Conservation (phyloP, 2,113 vertebrate species). For the Callithrix jacchus region DNA sequence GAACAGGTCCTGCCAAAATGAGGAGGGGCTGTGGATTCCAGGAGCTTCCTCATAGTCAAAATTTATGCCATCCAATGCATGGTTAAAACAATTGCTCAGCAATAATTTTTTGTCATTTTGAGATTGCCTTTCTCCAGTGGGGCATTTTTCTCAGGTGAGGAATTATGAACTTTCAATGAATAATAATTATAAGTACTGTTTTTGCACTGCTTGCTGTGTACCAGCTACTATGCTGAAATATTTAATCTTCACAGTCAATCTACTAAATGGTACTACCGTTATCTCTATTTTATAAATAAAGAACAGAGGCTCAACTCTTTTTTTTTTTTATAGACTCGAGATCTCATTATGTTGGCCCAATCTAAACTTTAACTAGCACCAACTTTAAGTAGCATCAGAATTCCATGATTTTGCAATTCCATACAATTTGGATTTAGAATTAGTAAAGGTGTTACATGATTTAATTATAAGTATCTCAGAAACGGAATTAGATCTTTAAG, state of each 20-base stretch:
- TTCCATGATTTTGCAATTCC: not conserved
- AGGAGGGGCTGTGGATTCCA: not conserved
- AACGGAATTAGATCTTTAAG: not conserved
- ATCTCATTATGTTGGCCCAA: no score
- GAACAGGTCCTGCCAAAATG: not conserved
- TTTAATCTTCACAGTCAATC: not conserved
- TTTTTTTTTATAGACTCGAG: no score
- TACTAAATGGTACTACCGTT: not conserved
- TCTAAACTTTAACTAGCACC: no score
- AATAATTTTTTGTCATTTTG: not conserved
- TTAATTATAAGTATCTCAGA: not conserved
- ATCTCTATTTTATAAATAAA: accelerated
- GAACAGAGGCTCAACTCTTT: not conserved
- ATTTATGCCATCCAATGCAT: not conserved
- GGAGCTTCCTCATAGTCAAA: not conserved
- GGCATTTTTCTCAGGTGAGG: not conserved
- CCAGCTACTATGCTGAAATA: not conserved
- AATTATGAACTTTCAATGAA: not conserved
- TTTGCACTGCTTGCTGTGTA: not conserved
- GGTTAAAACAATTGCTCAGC: not conserved
- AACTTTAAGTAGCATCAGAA: not conserved
- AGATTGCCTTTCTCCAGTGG: not conserved
- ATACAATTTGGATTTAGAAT: not conserved
- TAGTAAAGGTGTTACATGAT: not conserved
- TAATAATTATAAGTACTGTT: not conserved